These are phyloP conservation scores for Caenorhabditis angaria DNA, from an alignment of 2,888 invertebrate genomes.

Conservation along the genomic window DNA sequence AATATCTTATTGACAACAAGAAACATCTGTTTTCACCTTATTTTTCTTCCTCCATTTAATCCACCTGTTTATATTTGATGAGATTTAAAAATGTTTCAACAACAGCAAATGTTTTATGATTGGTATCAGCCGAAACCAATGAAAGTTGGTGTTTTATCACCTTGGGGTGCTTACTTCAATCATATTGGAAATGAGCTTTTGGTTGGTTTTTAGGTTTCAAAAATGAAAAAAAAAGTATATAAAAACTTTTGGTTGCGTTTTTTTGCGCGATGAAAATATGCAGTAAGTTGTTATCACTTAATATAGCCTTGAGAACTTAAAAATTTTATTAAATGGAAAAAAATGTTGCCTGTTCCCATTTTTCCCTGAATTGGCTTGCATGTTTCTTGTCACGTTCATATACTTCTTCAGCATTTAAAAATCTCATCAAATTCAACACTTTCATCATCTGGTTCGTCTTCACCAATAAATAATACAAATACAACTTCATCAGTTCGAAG, in stretches of 20 bases:
- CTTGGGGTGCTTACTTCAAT: constrained; percentile 69
- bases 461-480: constrained; percentile 10
- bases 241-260: constrained; percentile 2
- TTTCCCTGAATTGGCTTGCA: constrained; percentile 12
- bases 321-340: constrained; percentile 2
- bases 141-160: constrained; percentile 65
- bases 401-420: constrained; percentile 42
- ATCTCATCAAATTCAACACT: constrained; percentile 28
- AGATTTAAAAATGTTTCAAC: constrained; percentile 26
- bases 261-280: not conserved
- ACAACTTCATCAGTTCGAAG: constrained; percentile 24
- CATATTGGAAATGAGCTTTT: constrained; percentile 64
- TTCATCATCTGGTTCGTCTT: constrained; percentile 41
- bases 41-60: too few relatives aligned
- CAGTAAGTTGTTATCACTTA: too few relatives aligned
- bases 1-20: not conserved
- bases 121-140: constrained; percentile 44
- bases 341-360: constrained; percentile 6
- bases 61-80: not conserved
- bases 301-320: not conserved
- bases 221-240: not conserved
- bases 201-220: constrained; percentile 28
- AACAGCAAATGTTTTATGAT: constrained; percentile 50
- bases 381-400: too few relatives aligned
- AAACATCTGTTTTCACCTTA: not conserved